Evolutionary conservation across 1,140 invertebrate species (phyloP), one percentile per base, ranked within the genome.

Genomic region (Schlechtendalia chinensis): DNA sequence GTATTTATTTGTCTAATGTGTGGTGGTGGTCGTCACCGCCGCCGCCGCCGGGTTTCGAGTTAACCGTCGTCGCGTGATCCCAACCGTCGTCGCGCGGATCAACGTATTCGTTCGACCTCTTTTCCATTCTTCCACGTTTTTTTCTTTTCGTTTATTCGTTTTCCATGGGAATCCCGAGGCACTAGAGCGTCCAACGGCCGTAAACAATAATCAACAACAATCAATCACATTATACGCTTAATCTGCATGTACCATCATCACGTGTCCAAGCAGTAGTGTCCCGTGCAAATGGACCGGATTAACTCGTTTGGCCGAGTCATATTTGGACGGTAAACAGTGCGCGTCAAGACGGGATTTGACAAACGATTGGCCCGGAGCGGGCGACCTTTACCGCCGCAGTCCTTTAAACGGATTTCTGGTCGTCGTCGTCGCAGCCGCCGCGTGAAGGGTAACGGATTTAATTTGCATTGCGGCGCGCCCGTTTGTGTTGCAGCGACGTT

Each of bases 371-470:
- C 72, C 72, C 75, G 39, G 22, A 47, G n/a, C n/a, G 24, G 24
- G 16, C 32, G 56, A 79, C 58, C 75, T 79, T 79, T 79, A 5
- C 19, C 12, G n/a, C 32, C 58, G 74, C 22, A 22, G 74, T 77
- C 58, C 74, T 77, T 77, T 77, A 77, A 77, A 77, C 74, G 74
- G 74, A 77, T 77, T 77, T 77, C 14, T 77, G 74, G 32, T 39
- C 32, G 32, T 39, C 32, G 32, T 39, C 32, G 32, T 39, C 32
- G 32, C 8, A 4, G 32, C 8, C 32, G 32, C 32, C 32, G 32
- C 45, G 16, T 8, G 14, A 24, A 27, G n/a, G 56, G 32, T 63
- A 79, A 79, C 75, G 75, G 75, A 79, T 58, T 79, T 79, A 58
- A 77, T 77, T 79, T 79, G 58, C 75, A 79, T 39, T 79, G 16